Evolutionary conservation across 2,797 vertebrate genomes (phyloP).

Genomic region (Mus caroli): DNA sequence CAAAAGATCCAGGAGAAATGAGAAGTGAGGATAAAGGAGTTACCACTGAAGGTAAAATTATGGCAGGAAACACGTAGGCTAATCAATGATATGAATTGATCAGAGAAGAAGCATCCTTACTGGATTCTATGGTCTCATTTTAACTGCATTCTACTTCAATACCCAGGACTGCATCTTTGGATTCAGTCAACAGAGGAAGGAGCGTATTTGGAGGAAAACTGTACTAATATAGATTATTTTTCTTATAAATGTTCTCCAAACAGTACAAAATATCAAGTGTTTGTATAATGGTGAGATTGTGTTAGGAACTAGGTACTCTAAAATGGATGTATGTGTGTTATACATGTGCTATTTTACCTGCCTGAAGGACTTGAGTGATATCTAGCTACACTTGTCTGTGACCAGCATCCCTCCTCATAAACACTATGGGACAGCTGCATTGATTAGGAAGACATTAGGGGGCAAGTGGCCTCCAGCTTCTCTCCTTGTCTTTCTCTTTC

Average conservation of each 20-base stretch:
- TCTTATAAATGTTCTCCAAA: not conserved
- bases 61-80: not conserved
- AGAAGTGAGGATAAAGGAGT: not conserved
- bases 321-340: not conserved
- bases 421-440: not conserved
- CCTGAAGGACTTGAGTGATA: not conserved
- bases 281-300: not conserved
- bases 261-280: not conserved
- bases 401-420: not conserved
- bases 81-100: not conserved
- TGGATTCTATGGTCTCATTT: not conserved
- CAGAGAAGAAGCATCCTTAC: not conserved
- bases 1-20: not conserved
- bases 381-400: not conserved
- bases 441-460: not conserved
- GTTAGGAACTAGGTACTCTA: not conserved
- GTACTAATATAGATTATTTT: not conserved
- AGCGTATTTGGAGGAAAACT: not conserved
- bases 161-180: not conserved
- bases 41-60: not conserved
- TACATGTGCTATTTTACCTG: not conserved
- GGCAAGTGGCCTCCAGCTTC: not conserved
- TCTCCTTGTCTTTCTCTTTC: not conserved
- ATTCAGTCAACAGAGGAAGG: not conserved
- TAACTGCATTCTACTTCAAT: not conserved